These are phyloP conservation scores for Urosaurus nigricauda DNA, from an alignment of 2,797 vertebrate species.

Conservation along the genomic window DNA sequence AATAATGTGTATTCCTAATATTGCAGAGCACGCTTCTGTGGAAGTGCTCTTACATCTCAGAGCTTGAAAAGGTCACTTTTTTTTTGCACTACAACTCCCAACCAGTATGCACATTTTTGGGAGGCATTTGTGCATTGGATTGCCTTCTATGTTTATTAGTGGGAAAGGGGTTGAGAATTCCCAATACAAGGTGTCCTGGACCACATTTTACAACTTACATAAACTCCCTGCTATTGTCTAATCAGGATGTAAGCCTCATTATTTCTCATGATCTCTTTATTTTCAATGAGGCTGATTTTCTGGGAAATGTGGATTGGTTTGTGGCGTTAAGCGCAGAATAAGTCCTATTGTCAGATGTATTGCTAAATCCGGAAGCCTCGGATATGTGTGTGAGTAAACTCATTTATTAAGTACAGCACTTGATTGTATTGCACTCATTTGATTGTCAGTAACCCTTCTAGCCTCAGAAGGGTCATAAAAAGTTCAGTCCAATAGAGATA, in stretches of 20 bases:
- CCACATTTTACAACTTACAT: not conserved
- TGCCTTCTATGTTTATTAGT: not conserved
- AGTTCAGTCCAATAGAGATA: constrained; percentile 58
- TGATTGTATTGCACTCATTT: constrained; percentile 35
- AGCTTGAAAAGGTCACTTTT: too few species aligned
- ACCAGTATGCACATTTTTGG: too few species aligned
- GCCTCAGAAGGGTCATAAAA: constrained; percentile 13
- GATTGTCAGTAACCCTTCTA: not conserved
- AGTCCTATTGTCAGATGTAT: not conserved
- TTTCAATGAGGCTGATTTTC: too few species aligned
- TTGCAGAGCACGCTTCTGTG: not conserved
- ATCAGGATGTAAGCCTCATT: not conserved
- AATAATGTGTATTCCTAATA: not conserved
- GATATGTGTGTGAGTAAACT: not conserved
- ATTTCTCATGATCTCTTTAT: not conserved
- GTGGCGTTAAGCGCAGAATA: not conserved
- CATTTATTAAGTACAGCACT: constrained; percentile 21
- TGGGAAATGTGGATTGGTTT: not conserved
- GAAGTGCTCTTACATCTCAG: not conserved
- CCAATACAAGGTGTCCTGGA: too few species aligned
- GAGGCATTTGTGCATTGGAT: not conserved
- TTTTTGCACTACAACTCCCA: too few species aligned
- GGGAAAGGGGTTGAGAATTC: not conserved
- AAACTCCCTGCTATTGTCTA: not conserved
- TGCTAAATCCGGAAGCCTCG: not conserved